These are phyloP conservation scores for Helostoma temminkii DNA, from an alignment of 2,797 vertebrate species.

Conservation along the genomic window DNA sequence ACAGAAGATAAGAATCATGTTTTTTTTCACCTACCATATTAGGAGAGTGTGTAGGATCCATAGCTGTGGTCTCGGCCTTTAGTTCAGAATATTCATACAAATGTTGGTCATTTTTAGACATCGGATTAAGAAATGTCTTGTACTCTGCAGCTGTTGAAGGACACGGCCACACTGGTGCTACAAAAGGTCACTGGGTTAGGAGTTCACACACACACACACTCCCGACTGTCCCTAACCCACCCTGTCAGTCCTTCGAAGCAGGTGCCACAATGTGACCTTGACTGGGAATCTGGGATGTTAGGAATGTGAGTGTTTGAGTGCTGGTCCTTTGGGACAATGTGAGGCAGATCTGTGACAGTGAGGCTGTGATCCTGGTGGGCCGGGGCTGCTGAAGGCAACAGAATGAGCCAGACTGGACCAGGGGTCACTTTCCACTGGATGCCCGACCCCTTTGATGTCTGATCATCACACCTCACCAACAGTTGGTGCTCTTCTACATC, in stretches of 20 bases:
- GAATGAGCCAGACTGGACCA: slow-evolving; percentile 54
- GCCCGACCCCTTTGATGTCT: slow-evolving; percentile 76
- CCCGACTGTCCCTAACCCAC: slow-evolving; percentile 1
- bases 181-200: slow-evolving; percentile 30
- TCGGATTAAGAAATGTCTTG: neutral
- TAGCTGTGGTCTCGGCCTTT: no score
- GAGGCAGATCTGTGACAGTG: slow-evolving; percentile 66
- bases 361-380: slow-evolving; percentile 64
- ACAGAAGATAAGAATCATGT: no score
- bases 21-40: no score
- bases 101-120: neutral
- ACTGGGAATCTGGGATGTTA: slow-evolving; percentile 45
- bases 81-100: no score
- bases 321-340: slow-evolving; percentile 62
- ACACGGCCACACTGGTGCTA: slow-evolving; percentile 22
- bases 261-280: slow-evolving; percentile 60
- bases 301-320: slow-evolving; percentile 51
- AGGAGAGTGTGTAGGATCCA: neutral
- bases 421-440: slow-evolving; percentile 65
- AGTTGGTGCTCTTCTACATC: slow-evolving; percentile 74
- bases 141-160: slow-evolving; percentile 21
- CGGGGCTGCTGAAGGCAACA: slow-evolving; percentile 54
- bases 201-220: slow-evolving; percentile 20
- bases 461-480: slow-evolving; percentile 56
- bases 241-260: slow-evolving; percentile 31